Conservation (phyloP, 2,113 vertebrate species). For the Trochalopteron elliotii region DNA sequence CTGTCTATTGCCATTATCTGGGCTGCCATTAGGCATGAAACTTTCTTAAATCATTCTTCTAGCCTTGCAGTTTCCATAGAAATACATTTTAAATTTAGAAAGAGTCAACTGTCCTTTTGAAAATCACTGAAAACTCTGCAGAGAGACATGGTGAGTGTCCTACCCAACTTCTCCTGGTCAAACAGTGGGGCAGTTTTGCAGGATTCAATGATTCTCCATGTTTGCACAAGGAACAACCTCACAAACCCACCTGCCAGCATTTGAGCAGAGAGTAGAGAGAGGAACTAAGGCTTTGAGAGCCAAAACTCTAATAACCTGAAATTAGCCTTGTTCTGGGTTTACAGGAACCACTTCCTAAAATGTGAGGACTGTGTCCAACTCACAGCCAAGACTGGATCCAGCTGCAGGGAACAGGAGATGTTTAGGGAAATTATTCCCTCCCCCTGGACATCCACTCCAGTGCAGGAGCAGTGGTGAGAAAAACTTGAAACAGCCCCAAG, state of each 20-base stretch:
- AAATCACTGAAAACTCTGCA: background rate
- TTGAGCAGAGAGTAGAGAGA: background rate
- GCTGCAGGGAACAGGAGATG: background rate
- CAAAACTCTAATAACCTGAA: background rate
- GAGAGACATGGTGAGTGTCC: background rate
- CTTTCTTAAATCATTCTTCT: background rate
- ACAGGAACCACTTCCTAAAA: background rate
- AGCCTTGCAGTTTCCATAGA: conserved; percentile 40
- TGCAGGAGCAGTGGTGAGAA: background rate
- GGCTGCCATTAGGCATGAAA: background rate
- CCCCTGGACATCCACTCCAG: background rate
- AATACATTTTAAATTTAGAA: conserved; percentile 30
- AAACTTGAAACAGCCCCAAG: background rate
- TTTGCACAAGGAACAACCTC: background rate
- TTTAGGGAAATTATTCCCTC: background rate
- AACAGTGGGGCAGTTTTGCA: background rate
- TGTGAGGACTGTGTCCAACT: background rate
- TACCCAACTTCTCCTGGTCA: background rate
- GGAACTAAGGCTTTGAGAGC: background rate
- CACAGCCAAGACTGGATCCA: background rate
- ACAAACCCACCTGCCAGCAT: background rate
- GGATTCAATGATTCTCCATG: background rate
- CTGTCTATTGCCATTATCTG: background rate
- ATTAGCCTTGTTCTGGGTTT: background rate
- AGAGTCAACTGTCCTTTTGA: conserved; percentile 2